phyloP scores from a whole-genome alignment of 2,888 invertebrate genomes.

The Leptopterna dolabrata region DNA sequence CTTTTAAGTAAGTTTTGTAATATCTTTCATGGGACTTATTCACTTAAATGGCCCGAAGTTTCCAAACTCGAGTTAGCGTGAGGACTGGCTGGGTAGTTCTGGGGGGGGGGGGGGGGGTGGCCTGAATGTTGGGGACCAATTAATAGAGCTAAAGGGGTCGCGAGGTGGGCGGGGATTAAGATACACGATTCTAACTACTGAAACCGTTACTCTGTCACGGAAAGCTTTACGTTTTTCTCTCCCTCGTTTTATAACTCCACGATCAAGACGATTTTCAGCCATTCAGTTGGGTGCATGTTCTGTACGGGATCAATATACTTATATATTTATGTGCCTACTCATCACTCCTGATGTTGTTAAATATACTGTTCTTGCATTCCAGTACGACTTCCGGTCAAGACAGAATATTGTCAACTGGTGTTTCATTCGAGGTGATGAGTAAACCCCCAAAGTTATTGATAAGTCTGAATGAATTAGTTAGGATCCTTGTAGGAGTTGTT shows the following conservation, averaged over 20 bases:
- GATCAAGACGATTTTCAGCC: not conserved
- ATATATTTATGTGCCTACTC: too few relatives aligned
- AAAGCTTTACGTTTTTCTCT: not conserved
- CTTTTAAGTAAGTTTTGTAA: conserved; percentile 48
- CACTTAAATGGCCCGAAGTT: conserved; percentile 48
- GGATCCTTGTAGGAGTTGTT: too few relatives aligned
- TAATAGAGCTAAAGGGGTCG: conserved; percentile 27
- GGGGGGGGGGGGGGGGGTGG: not conserved
- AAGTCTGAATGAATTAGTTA: too few relatives aligned
- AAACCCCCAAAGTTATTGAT: too few relatives aligned
- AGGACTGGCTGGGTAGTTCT: not conserved
- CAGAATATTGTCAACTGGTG: too few relatives aligned
- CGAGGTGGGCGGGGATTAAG: not conserved
- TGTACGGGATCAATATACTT: too few relatives aligned
- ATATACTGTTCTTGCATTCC: too few relatives aligned
- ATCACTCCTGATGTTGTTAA: too few relatives aligned
- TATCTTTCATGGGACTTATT: conserved; percentile 49
- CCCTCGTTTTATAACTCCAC: not conserved
- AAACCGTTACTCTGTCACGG: conserved; percentile 6
- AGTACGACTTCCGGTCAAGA: too few relatives aligned
- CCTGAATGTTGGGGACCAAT: conserved; percentile 40
- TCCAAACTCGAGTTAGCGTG: conserved; percentile 49
- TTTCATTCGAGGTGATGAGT: too few relatives aligned
- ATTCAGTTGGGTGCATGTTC: not conserved
- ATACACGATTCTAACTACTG: conserved; percentile 26